phyloP scores from a whole-genome alignment of 2,113 vertebrate genomes.

The Grallaria varia region DNA sequence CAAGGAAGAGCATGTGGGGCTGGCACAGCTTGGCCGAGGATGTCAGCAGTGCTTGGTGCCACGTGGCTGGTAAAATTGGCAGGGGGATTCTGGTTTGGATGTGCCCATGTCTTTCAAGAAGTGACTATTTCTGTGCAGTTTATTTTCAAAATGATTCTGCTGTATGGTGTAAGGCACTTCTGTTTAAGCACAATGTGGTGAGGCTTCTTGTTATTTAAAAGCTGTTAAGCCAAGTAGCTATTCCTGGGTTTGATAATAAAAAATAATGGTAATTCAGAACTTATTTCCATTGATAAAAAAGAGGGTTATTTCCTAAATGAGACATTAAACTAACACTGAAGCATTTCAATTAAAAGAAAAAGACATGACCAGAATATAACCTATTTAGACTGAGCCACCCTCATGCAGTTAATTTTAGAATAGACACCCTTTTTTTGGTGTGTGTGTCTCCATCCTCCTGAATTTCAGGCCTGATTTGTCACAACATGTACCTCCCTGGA shows the following conservation, averaged over 20 bases:
- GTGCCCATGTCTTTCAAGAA: not conserved
- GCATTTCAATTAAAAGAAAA: not conserved
- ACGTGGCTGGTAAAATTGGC: not conserved
- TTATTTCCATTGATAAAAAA: conserved; percentile 1
- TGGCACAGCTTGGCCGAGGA: not conserved
- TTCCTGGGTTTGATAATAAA: not conserved
- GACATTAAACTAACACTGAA: not conserved
- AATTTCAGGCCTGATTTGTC: conserved; percentile 5
- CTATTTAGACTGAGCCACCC: not conserved
- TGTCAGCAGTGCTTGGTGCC: not conserved
- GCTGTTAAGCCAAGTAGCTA: not conserved
- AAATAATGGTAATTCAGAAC: not conserved
- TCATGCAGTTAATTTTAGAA: not conserved
- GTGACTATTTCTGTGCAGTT: not conserved
- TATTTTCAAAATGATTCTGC: not conserved
- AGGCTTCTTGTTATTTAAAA: not conserved
- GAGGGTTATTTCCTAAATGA: not conserved
- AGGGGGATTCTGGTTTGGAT: not conserved
- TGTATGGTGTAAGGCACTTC: not conserved
- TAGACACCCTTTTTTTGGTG: not conserved
- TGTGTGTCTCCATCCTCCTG: not conserved
- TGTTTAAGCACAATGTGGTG: not conserved
- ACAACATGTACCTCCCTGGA: not conserved
- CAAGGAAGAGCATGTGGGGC: not conserved
- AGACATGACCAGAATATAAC: not conserved